Percentiles rank a stretch among this genome's conserved stretches.
Evolutionary conservation across 2,113 vertebrate genomes (phyloP).

Genomic region (Osmerus mordax): DNA sequence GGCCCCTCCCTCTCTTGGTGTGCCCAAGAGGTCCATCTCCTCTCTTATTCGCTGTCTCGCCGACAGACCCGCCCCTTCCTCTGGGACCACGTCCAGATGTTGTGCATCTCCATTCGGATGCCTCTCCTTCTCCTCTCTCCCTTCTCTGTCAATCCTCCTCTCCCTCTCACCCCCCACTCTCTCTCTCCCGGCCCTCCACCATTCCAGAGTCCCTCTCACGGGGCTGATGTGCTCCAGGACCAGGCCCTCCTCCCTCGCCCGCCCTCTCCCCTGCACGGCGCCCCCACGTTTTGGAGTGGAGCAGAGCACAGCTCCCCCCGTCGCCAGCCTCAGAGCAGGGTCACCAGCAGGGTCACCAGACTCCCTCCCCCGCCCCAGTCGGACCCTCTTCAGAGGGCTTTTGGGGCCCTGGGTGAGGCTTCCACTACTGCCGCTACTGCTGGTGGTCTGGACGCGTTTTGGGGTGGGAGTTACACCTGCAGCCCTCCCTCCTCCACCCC

Average conservation of each 20-base stretch:
- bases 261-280: slow-evolving; percentile 31
- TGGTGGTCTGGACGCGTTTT: slow-evolving; percentile 69
- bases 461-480: slow-evolving; percentile 56
- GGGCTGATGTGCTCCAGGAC: slow-evolving; percentile 60
- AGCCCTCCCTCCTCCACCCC: slow-evolving; percentile 34
- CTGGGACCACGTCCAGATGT: slow-evolving; percentile 1
- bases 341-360: slow-evolving; percentile 20
- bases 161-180: not conserved
- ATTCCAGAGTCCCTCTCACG: slow-evolving; percentile 48
- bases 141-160: not conserved
- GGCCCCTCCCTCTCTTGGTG: not conserved
- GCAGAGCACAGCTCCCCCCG: slow-evolving; percentile 50
- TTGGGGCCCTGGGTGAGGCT: slow-evolving; percentile 60
- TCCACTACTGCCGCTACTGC: slow-evolving; percentile 9
- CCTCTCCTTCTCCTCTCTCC: not conserved
- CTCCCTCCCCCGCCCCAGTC: slow-evolving; percentile 54
- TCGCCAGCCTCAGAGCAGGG: slow-evolving; percentile 45
- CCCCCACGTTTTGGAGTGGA: slow-evolving; percentile 66
- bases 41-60: slow-evolving; percentile 11
- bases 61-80: not conserved
- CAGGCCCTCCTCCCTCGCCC: not conserved
- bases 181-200: not conserved
- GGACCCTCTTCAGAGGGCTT: slow-evolving; percentile 78
- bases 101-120: not conserved
- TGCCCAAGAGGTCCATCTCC: not conserved